A percentile compares a stretch with the other conserved stretches of the same genome.
These are phyloP conservation scores for Tokudaia muenninki DNA, from an alignment of 2,797 vertebrate genomes.

Conservation along the genomic window DNA sequence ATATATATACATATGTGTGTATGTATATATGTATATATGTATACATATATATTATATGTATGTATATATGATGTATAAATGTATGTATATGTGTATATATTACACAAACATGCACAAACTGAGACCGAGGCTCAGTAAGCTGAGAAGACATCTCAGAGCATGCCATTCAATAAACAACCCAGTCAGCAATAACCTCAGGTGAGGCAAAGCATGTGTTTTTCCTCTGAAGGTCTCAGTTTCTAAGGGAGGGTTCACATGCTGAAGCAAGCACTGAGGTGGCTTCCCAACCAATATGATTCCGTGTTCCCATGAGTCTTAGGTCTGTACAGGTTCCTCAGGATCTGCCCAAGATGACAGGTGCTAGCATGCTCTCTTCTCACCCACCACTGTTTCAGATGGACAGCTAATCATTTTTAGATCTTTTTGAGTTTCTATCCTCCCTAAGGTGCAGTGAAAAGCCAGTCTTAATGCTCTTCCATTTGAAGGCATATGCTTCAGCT, in stretches of 20 bases:
- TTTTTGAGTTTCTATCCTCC: neutral
- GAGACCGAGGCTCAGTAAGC: neutral
- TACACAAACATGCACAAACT: neutral
- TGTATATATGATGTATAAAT: neutral
- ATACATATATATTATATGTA: no score
- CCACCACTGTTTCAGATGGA: neutral
- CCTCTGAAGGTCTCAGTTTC: neutral
- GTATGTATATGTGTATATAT: neutral
- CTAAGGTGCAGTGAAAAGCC: neutral
- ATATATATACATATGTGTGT: neutral
- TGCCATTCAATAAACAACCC: neutral
- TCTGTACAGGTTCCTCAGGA: neutral
- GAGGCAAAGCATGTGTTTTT: neutral
- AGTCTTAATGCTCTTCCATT: neutral
- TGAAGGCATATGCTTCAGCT: neutral
- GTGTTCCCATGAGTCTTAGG: neutral
- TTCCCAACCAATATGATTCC: neutral
- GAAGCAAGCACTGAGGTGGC: neutral
- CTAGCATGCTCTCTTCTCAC: rapidly evolving
- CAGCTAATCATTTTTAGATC: neutral
- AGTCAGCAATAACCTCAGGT: neutral
- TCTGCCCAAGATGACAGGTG: neutral
- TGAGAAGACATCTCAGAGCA: neutral
- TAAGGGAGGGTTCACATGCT: neutral
- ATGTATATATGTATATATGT: neutral